Evolutionary conservation across 2,113 vertebrate genomes (phyloP), one percentile per base, ranked within the genome.

Genomic region (Onychostruthus taczanowskii): DNA sequence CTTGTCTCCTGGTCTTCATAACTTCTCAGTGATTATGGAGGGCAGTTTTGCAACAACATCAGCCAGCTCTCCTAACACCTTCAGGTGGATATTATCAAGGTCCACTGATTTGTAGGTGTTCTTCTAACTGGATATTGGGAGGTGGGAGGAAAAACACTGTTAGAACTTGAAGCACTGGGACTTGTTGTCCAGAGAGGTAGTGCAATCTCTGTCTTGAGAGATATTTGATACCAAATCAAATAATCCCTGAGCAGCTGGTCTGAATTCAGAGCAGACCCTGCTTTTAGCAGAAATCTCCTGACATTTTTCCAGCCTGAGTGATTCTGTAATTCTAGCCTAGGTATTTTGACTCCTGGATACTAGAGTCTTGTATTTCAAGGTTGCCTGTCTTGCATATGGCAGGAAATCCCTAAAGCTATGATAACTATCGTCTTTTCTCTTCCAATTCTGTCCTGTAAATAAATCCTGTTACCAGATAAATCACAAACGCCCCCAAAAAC

Each of bases 11-110:
- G 44, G 39, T 39, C 4, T 26, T 44, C 37, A 9, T 21, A 18
- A 52, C 2, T 64, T n/a, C 23, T 66, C 66, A 39, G 24, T n/a
- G 35, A 46, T 39, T 26, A 10, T 41, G 20, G 28, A 66, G 44
- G 66, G 14, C 21, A 44, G 13, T 16, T 37, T 33, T 0, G 0
- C 13, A 56, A 37, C 0, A 0, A 58, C 44, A 44, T 66, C 37
- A 10, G 5, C 33, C 66, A n/a, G 23, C 13, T 73, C 28, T 72
- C 16, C 39, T 52, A 30, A n/a, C 11, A 18, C 16, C 17, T 10
- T 52, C 30, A 44, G 44, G 33, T 39, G 28, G 16, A n/a, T 52
- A 11, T 11, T 46, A 8, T 16, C 16, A 26, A 20, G 23, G 23
- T 21, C 11, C 28, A 22, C 26, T 0, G 0, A 22, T 58, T 22